Evolutionary conservation across 2,113 vertebrate genomes (phyloP).

Genomic region (Coptodon bakossiorum): DNA sequence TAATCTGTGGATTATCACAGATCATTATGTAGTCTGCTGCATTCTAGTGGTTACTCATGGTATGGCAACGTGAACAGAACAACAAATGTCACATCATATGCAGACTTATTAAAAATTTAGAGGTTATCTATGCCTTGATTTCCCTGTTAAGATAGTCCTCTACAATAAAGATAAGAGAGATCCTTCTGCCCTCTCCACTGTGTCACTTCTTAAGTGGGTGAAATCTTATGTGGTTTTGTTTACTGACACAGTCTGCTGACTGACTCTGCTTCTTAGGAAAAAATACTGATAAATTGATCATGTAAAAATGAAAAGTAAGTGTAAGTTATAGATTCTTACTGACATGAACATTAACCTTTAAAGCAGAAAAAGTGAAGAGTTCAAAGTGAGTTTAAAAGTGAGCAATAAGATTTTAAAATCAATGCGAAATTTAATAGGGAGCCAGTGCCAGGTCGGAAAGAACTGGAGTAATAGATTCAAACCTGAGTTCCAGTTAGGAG

Average conservation of each 20-base stretch:
- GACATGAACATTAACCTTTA: not conserved
- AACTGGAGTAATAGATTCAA: not conserved
- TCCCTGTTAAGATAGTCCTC: not conserved
- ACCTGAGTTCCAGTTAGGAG: accelerated
- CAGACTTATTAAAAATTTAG: not conserved
- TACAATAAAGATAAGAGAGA: not conserved
- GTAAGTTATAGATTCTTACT: accelerated
- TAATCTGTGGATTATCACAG: not conserved
- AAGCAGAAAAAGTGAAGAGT: not conserved
- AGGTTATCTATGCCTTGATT: not conserved
- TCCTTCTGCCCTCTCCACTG: accelerated
- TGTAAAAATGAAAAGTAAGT: not conserved
- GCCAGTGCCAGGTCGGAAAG: not conserved
- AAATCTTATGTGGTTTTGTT: not conserved
- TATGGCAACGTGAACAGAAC: accelerated
- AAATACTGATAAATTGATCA: not conserved
- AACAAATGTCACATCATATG: accelerated
- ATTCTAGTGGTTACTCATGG: not conserved
- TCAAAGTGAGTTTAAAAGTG: not conserved
- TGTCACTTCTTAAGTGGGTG: accelerated
- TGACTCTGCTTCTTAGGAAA: not conserved
- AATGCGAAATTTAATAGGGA: accelerated
- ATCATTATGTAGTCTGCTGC: not conserved
- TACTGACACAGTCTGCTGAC: not conserved
- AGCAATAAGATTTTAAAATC: not conserved